Conservation (phyloP, 2,113 vertebrate genomes). For the Rhizomys pruinosus region DNA sequence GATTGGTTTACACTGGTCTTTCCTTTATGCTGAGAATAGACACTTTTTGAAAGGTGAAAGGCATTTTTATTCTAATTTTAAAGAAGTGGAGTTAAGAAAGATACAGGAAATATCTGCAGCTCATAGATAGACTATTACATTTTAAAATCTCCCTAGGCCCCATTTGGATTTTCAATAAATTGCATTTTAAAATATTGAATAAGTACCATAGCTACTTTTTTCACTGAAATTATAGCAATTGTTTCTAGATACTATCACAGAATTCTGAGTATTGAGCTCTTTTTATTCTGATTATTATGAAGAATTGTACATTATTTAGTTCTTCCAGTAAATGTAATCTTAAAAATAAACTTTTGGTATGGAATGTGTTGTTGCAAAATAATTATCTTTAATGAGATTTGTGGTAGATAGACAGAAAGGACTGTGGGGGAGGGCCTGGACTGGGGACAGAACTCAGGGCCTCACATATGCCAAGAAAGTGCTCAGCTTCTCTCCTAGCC, state of each 20-base stretch:
- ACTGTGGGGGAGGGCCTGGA: neutral
- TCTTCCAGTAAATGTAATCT: neutral
- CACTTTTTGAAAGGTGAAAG: neutral
- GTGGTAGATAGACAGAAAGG: neutral
- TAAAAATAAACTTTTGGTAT: neutral
- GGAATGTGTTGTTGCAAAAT: neutral
- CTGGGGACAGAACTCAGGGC: neutral
- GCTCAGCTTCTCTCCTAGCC: neutral
- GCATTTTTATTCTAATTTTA: neutral
- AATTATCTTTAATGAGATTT: neutral
- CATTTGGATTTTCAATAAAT: neutral
- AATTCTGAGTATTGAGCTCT: neutral
- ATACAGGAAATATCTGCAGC: neutral
- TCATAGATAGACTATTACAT: neutral
- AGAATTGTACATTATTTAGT: neutral
- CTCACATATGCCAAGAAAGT: too few species aligned
- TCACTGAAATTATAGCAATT: neutral
- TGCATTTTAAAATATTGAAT: neutral
- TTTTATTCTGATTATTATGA: neutral
- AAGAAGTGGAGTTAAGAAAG: neutral
- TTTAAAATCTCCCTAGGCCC: neutral
- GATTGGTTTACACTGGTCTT: neutral
- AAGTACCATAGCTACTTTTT: neutral
- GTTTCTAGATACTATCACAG: neutral
- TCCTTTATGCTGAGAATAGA: neutral